Percentiles rank a stretch among this genome's conserved stretches.
Conservation (phyloP, 2,888 invertebrate genomes). For the Emmelina monodactyla region DNA sequence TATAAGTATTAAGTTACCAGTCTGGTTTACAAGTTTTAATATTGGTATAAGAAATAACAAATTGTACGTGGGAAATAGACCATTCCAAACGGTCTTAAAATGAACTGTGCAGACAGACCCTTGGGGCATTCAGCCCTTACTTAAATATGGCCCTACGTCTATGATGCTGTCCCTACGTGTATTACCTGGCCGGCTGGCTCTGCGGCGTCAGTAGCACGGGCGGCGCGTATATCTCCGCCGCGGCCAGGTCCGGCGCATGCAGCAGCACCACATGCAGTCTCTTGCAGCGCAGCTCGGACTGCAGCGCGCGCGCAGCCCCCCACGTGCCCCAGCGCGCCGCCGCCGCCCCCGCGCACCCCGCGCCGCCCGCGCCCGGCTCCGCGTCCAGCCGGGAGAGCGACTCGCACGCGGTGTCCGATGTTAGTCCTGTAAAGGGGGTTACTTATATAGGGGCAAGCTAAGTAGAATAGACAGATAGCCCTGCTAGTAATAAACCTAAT, state of each 20-base stretch:
- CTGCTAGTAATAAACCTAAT: no score
- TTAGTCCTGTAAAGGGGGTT: constrained; percentile 36
- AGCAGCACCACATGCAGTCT: constrained; percentile 78
- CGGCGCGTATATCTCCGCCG: constrained; percentile 71
- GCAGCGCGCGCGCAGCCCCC: constrained; percentile 78
- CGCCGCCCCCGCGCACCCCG: constrained; percentile 46
- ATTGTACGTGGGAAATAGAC: no score
- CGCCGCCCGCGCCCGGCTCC: constrained; percentile 25
- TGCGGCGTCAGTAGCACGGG: constrained; percentile 55
- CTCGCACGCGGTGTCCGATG: constrained; percentile 56
- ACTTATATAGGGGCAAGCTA: no score
- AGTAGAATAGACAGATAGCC: no score
- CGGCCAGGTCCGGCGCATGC: constrained; percentile 73
- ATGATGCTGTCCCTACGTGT: no score
- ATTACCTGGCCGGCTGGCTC: constrained; percentile 50
- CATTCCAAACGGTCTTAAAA: no score
- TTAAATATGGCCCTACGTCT: no score
- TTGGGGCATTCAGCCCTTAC: no score
- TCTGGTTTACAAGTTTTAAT: no score
- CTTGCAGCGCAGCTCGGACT: constrained; percentile 72
- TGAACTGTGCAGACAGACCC: no score
- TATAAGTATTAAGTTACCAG: no score
- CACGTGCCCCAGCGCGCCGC: constrained; percentile 79
- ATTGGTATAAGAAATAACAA: no score
- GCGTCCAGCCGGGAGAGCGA: constrained; percentile 32